phyloP scores from a whole-genome alignment of 2,888 invertebrate species.

The Philaethria dido region DNA sequence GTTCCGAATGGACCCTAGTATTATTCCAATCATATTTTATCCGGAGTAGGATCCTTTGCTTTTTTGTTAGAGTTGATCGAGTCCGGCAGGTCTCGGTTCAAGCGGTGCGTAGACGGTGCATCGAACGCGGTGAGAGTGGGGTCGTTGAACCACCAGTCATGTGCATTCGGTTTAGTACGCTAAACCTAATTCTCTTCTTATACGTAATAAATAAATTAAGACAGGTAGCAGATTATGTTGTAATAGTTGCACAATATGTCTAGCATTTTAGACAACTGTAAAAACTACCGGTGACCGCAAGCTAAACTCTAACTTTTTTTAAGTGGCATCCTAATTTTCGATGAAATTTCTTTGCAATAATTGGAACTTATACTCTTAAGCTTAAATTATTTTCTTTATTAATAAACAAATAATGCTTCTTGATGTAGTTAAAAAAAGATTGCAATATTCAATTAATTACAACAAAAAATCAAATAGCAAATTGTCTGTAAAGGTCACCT shows the following conservation, averaged over 20 bases:
- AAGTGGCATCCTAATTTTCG: conserved; percentile 6
- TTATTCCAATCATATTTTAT: conserved; percentile 33
- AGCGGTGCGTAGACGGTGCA: conserved; percentile 68
- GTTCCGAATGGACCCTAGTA: conserved; percentile 26
- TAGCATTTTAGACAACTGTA: not conserved
- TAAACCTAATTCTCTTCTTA: conserved; percentile 53
- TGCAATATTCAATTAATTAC: not conserved
- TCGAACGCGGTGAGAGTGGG: conserved; percentile 82
- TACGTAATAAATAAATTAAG: conserved; percentile 48
- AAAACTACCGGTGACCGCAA: not conserved
- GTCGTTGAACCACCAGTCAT: conserved; percentile 74
- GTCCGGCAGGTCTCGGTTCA: conserved; percentile 49
- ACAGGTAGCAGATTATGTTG: conserved; percentile 43
- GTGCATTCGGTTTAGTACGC: conserved; percentile 71
- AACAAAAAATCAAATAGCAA: not conserved
- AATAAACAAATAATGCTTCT: not conserved
- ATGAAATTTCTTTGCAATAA: conserved; percentile 14
- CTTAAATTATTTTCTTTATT: not conserved
- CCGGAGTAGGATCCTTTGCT: conserved; percentile 27
- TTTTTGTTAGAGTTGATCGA: conserved; percentile 51
- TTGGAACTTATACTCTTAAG: conserved; percentile 23
- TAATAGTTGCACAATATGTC: conserved; percentile 33
- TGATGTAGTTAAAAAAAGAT: not conserved
- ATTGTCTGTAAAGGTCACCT: not conserved
- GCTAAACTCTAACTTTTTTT: conserved; percentile 5